Evolutionary conservation across 2,888 invertebrate species (phyloP), one percentile per base, ranked within the genome.

Genomic region (Alloplasta piceator): DNA sequence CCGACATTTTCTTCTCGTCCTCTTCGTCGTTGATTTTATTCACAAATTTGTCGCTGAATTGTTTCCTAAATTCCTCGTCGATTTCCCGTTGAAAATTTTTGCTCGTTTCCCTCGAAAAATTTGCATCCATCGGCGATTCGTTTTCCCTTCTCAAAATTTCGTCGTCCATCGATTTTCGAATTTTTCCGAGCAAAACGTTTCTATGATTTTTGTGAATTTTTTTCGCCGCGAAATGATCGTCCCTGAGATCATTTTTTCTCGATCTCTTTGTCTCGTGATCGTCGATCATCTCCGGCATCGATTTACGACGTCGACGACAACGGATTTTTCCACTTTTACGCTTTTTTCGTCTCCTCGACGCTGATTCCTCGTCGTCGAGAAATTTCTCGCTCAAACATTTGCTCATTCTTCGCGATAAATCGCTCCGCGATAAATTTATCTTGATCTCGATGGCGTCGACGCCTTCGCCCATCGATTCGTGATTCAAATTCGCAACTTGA

Each of bases 361-460:
- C 26, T 3, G 36, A 60, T 56, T 36, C 9, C 3, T 52, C 58
- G 6, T 80, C 60, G 2, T 78, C 58, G n/a, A 39, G 3, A 2
- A 78, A 80, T 82, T 80, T 79, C 6, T 68, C 80, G n/a, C 70
- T 55, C 0, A 68, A 7, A 48, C 14, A 56, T 56, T 81, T 71
- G 43, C 39, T 74, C 38, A 12, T 71, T 26, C 66, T 58, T 46
- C 73, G 71, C 10, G 56, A 63, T 56, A 73, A 86, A 4, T 91
- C 91, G 3, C 87, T 85, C n/a, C 90, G 86, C 5, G 91, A 92
- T 3, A 92, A 86, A 43, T 92, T 92, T 26, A 91, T 92, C 61
- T 92, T 90, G 4, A 92, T 91, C 75, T 91, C 91, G 12, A 91
- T 90, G 0, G 87, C 89, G 10, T 90, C 91, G 5, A 87, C 67